Evolutionary conservation across 2,888 invertebrate genomes (phyloP).

Genomic region (Opisthograptis luteolata): DNA sequence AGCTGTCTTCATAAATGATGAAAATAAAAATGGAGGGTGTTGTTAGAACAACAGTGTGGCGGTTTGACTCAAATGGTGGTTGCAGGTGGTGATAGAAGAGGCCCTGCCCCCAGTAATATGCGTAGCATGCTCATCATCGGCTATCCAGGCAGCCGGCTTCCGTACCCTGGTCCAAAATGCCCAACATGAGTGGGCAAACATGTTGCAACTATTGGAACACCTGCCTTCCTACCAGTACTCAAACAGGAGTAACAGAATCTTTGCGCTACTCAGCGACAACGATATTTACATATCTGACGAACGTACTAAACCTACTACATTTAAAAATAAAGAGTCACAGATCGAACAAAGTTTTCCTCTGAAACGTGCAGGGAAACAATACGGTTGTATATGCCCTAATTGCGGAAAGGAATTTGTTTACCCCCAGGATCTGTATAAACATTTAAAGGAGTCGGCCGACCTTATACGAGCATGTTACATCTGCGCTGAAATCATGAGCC

Average conservation of each 20-base stretch:
- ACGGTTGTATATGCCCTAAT: conserved; percentile 55
- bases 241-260: conserved; percentile 37
- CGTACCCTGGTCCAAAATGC: conserved; percentile 57
- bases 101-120: conserved; percentile 69
- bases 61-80: conserved; percentile 69
- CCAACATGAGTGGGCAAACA: conserved; percentile 53
- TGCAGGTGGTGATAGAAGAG: conserved; percentile 68
- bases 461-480: conserved; percentile 63
- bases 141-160: conserved; percentile 63
- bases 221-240: conserved; percentile 42
- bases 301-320: conserved; percentile 2
- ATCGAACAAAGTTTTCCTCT: conserved; percentile 10
- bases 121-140: conserved; percentile 56
- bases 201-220: conserved; percentile 50
- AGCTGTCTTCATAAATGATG: not conserved
- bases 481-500: conserved; percentile 63
- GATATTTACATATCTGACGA: conserved; percentile 49
- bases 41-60: conserved; percentile 53
- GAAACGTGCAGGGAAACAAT: conserved; percentile 35
- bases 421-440: conserved; percentile 56
- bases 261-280: conserved; percentile 50
- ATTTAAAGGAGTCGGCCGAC: conserved; percentile 66
- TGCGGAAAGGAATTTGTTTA: conserved; percentile 63
- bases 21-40: conserved; percentile 13
- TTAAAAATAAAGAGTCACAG: not conserved